These are phyloP conservation scores for Drepana falcataria DNA, from an alignment of 2,888 invertebrate genomes.

Conservation along the genomic window DNA sequence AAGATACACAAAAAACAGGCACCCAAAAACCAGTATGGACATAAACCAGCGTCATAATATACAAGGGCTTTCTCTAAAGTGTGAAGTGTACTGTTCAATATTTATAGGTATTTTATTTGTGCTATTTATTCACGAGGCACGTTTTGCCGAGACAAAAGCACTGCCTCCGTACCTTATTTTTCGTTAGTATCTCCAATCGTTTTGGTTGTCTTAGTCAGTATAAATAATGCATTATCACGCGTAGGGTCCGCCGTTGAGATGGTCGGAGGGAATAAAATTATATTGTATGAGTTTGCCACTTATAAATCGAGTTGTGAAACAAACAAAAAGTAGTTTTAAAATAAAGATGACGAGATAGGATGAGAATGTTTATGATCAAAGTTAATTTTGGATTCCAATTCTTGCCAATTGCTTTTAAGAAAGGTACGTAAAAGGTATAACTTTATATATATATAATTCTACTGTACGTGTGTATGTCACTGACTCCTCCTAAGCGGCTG, in stretches of 20 bases:
- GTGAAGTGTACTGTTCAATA: constrained; percentile 76
- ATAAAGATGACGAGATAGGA: too few relatives aligned
- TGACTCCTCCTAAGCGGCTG: too few relatives aligned
- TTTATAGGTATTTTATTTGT: constrained; percentile 75
- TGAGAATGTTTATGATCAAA: too few relatives aligned
- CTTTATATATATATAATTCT: too few relatives aligned
- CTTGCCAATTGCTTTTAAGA: too few relatives aligned
- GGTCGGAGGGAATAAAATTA: constrained; percentile 59
- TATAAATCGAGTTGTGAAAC: constrained; percentile 32
- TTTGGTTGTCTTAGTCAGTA: constrained; percentile 70
- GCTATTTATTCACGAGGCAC: constrained; percentile 71
- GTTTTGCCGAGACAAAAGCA: constrained; percentile 65
- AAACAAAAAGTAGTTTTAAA: background rate
- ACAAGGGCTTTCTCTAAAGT: constrained; percentile 56
- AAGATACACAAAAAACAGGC: constrained; percentile 59
- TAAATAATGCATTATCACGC: constrained; percentile 79
- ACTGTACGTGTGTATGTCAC: too few relatives aligned
- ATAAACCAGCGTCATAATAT: constrained; percentile 65
- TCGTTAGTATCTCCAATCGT: constrained; percentile 72
- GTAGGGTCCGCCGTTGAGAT: constrained; percentile 46
- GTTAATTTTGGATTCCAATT: too few relatives aligned
- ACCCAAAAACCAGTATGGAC: constrained; percentile 52
- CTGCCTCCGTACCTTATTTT: constrained; percentile 60
- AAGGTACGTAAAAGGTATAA: too few relatives aligned
- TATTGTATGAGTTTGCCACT: constrained; percentile 47